Evolutionary conservation across 2,113 vertebrate genomes (phyloP).

Genomic region (Hippocampus zosterae): DNA sequence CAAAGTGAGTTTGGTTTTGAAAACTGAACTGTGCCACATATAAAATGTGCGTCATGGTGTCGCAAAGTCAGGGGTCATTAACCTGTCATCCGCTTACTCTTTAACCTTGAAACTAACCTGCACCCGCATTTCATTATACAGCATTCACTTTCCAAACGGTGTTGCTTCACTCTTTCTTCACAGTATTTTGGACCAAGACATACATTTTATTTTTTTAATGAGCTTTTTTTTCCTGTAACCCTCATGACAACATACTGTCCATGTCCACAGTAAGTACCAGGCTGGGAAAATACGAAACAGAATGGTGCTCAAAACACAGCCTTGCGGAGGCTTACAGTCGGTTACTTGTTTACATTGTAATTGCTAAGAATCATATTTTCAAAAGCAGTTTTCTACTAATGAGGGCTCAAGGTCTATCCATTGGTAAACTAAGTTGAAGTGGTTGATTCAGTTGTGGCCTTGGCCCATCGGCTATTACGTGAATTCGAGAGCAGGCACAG

Average conservation of each 20-base stretch:
- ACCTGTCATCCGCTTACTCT: conserved; percentile 20
- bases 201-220: neutral
- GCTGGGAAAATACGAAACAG: neutral
- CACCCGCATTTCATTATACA: neutral
- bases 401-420: neutral
- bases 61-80: conserved; percentile 27
- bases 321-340: neutral
- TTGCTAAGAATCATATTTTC: neutral
- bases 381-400: neutral
- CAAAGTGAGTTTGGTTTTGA: neutral
- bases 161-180: conserved; percentile 13
- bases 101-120: conserved; percentile 18
- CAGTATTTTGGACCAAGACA: neutral
- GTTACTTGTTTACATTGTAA: neutral
- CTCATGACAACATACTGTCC: neutral
- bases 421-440: neutral
- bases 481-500: neutral
- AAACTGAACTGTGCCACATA: conserved; percentile 8
- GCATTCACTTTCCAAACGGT: conserved; percentile 9
- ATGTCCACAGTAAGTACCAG: neutral
- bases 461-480: neutral
- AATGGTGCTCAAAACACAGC: neutral
- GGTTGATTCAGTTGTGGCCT: neutral
- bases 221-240: neutral
- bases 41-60: conserved; percentile 33